Percentiles rank a stretch among this genome's conserved stretches.
Conservation (phyloP, 2,888 invertebrate species). For the Cephus runcator region DNA sequence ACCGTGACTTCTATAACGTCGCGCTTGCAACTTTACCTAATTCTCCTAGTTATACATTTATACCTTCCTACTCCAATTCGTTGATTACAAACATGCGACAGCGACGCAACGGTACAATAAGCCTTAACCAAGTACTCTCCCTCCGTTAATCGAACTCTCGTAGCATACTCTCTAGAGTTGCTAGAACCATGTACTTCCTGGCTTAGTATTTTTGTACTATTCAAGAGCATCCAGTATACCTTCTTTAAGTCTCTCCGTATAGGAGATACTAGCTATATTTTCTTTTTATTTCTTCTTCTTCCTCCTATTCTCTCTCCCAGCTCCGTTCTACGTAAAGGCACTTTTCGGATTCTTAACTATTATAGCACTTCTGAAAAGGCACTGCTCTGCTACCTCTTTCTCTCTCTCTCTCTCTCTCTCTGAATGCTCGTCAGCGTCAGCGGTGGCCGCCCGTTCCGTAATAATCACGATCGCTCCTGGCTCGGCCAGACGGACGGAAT, state of each 20-base stretch:
- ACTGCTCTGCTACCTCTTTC: neutral
- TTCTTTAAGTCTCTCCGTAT: neutral
- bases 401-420: neutral
- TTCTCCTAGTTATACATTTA: neutral
- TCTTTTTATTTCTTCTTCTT: constrained; percentile 19
- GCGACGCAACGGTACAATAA: neutral
- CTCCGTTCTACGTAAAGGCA: constrained; percentile 5
- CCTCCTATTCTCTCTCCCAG: constrained; percentile 8
- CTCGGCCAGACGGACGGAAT: constrained; percentile 33
- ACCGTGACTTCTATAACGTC: neutral
- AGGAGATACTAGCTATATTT: neutral
- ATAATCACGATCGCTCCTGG: constrained; percentile 29
- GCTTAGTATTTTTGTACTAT: neutral
- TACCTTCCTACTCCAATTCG: neutral
- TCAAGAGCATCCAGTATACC: neutral
- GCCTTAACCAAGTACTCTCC: neutral
- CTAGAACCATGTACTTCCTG: neutral
- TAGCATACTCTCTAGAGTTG: neutral
- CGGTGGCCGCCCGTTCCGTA: constrained; percentile 5
- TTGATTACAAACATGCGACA: neutral
- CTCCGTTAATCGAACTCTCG: neutral
- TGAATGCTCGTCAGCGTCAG: neutral
- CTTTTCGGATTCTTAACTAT: neutral
- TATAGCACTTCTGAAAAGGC: neutral
- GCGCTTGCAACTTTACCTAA: neutral